Evolutionary conservation across 2,113 vertebrate species (phyloP).

Genomic region (Notarius quadriscutis): DNA sequence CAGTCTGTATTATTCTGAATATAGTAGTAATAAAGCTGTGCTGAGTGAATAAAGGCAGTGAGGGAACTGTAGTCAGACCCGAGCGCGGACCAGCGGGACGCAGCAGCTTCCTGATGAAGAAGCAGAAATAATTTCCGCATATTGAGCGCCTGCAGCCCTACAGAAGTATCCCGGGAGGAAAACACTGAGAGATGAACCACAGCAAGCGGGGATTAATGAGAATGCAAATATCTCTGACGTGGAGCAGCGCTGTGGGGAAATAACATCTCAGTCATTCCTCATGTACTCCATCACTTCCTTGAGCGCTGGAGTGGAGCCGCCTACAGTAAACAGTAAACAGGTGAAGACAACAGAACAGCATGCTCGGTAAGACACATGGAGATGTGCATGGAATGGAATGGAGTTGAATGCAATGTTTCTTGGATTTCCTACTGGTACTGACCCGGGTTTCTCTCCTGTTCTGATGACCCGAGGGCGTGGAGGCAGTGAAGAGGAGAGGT

Average conservation of each 20-base stretch:
- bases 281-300: conserved; percentile 6
- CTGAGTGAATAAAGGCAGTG: no score
- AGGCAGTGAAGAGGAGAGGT: conserved; percentile 44
- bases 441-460: conserved; percentile 20
- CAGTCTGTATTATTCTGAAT: no score
- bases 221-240: conserved; percentile 6
- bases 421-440: not conserved
- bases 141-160: not conserved
- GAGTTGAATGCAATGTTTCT: not conserved
- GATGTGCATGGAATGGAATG: not conserved
- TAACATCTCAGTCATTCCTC: not conserved
- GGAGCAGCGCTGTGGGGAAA: not conserved
- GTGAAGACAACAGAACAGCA: not conserved
- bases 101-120: not conserved
- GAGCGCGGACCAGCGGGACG: no score
- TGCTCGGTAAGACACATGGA: conserved; percentile 32
- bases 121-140: not conserved
- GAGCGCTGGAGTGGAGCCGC: not conserved
- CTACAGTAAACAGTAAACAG: not conserved
- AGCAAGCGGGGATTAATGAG: not conserved
- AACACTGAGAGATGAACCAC: not conserved
- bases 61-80: no score
- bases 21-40: no score
- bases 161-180: not conserved
- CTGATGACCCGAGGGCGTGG: conserved; percentile 41